A percentile compares a stretch with the other conserved stretches of the same genome.
Conservation (phyloP, 2,888 invertebrate genomes). For the Sphaeridia pumilis region DNA sequence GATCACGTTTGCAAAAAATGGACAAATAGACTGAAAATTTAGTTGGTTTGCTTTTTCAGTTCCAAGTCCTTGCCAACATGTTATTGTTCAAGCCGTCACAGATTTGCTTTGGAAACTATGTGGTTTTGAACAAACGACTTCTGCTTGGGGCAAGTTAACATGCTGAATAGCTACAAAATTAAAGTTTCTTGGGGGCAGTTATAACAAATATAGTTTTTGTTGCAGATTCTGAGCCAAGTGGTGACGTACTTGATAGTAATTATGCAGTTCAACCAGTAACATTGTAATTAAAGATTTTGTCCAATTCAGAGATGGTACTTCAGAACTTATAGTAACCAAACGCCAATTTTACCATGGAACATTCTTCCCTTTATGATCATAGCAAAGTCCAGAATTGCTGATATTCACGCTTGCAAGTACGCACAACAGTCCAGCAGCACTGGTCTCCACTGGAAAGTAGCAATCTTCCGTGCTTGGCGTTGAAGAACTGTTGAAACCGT, state of each 20-base stretch:
- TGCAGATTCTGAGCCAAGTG: slow-evolving; percentile 6
- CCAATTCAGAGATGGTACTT: too few species aligned
- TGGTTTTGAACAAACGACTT: slow-evolving; percentile 4
- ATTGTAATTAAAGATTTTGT: background rate
- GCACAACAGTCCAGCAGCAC: slow-evolving; percentile 53
- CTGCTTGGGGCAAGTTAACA: slow-evolving; percentile 3
- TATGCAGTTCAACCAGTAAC: slow-evolving; percentile 7
- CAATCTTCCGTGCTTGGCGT: slow-evolving; percentile 47
- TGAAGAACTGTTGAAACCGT: too few species aligned
- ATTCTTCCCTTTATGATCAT: slow-evolving; percentile 61
- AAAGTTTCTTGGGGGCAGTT: background rate
- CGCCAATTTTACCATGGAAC: slow-evolving; percentile 54
- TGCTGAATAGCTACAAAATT: too few species aligned
- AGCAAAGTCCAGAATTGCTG: slow-evolving; percentile 59
- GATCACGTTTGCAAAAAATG: background rate
- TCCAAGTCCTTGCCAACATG: background rate
- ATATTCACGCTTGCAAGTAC: slow-evolving; percentile 53
- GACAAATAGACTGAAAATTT: background rate
- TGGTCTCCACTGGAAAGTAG: slow-evolving; percentile 56
- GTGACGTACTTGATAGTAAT: slow-evolving; percentile 8
- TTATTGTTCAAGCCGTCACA: background rate
- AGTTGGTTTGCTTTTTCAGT: background rate
- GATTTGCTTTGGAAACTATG: slow-evolving; percentile 10
- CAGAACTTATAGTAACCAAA: background rate
- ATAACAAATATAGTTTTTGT: background rate